phyloP scores from a whole-genome alignment of 1,140 invertebrate genomes.

The Bombus turneri region DNA sequence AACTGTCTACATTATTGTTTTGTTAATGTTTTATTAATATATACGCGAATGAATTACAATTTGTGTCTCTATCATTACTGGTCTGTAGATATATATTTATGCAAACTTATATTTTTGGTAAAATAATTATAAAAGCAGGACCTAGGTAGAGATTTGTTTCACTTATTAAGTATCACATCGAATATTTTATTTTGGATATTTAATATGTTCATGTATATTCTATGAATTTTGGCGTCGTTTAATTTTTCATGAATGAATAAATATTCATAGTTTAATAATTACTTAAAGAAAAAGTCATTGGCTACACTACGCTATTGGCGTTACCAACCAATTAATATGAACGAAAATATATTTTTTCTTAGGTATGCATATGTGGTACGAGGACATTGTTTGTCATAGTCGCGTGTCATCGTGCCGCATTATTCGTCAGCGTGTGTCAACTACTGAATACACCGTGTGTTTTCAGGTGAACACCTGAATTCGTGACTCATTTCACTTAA shows the following conservation, averaged over 20 bases:
- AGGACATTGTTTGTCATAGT: slow-evolving; percentile 63
- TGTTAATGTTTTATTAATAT: background rate
- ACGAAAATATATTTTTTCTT: slow-evolving; percentile 61
- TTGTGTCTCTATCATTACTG: too few species aligned
- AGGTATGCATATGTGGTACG: slow-evolving; percentile 57
- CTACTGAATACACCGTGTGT: slow-evolving; percentile 10
- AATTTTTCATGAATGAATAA: too few species aligned
- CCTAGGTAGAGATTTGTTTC: background rate
- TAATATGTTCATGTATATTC: too few species aligned
- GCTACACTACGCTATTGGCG: too few species aligned
- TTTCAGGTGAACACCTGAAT: slow-evolving; percentile 28
- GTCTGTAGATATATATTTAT: background rate
- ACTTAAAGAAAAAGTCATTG: too few species aligned
- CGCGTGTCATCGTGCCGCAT: slow-evolving; percentile 57
- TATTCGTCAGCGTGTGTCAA: slow-evolving; percentile 38
- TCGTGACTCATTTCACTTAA: slow-evolving; percentile 46
- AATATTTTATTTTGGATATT: too few species aligned
- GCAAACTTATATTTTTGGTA: background rate
- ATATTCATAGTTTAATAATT: too few species aligned
- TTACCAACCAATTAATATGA: slow-evolving; percentile 21
- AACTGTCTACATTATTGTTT: background rate
- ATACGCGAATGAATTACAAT: too few species aligned
- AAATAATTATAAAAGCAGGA: background rate
- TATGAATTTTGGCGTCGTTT: too few species aligned
- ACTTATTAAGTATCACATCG: background rate